Evolutionary conservation across 2,113 vertebrate genomes (phyloP), one percentile per base, ranked within the genome.

Genomic region (Chaenogobius annularis): DNA sequence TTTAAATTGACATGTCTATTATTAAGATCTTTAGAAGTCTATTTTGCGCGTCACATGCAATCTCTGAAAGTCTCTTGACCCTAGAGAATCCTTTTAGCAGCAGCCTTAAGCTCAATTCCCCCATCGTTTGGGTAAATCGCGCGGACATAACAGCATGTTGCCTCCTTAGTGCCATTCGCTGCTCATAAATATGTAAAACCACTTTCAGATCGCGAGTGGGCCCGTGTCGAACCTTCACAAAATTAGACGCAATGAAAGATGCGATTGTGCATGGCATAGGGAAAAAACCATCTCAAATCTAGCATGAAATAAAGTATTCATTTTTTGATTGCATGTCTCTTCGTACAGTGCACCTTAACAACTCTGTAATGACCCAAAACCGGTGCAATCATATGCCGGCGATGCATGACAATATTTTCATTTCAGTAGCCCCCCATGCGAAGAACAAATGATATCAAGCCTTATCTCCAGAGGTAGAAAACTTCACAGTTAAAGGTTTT

Each of bases 221-320:
- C 59, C 26, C 52, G 58, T 50, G 73, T 76, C 68, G 23, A 78
- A 83, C 79, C 23, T 80, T 61, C 35, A 10, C 20, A 72, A 83
- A 70, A 87, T 81, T 77, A 80, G 87, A 82, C 76, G 64, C 67
- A 76, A 48, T 80, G 84, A 78, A 71, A 73, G 59, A 72, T 66
- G 77, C 79, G 80, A 67, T 66, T 75, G 73, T 79, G 81, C 75
- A 65, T 71, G 8, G 78, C 73, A 55, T 62, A 55, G 74, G 46
- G 52, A 81, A 85, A 89, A 73, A 69, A 56, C 63, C 59, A 46
- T 68, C 74, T 80, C 74, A 83, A 90, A 85, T 87, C 81, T 87
- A 88, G 78, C 91, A 86, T 91, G 87, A 90, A 89, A 91, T 87
- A 90, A 83, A 77, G 73, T 80, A 81, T 90, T 83, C 79, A 75